These are phyloP conservation scores for Phalacrocorax brasilianus DNA, from an alignment of 2,113 vertebrate species.

Conservation along the genomic window DNA sequence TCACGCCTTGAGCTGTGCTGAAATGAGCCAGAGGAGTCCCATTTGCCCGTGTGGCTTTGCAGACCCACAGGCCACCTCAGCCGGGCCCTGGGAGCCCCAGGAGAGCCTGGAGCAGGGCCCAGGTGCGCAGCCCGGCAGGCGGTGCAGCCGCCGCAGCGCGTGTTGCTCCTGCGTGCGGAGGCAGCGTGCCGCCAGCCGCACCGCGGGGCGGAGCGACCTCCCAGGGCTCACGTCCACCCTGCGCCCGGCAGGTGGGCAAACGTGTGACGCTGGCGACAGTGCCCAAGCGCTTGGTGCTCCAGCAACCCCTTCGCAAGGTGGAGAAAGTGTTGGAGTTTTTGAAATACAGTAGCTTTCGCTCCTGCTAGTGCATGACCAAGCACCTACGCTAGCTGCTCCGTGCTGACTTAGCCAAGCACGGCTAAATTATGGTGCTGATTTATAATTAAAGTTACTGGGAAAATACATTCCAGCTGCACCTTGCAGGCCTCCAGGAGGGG, in stretches of 20 bases:
- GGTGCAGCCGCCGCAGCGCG: accelerated
- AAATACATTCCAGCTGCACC: not conserved
- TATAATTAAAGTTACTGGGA: not conserved
- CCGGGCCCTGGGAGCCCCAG: not conserved
- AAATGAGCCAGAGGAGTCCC: accelerated
- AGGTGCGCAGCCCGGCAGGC: not conserved
- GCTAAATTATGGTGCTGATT: not conserved
- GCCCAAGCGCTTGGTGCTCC: not conserved
- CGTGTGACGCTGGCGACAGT: not conserved
- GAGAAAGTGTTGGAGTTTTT: not conserved
- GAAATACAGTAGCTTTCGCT: not conserved
- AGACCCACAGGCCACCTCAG: not conserved
- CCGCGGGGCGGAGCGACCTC: not conserved
- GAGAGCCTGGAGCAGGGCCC: not conserved
- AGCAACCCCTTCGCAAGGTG: not conserved
- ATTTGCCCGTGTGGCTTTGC: accelerated
- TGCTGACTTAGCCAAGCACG: not conserved
- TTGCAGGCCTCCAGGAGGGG: not conserved
- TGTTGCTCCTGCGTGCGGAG: not conserved
- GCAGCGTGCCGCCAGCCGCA: accelerated
- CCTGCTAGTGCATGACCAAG: not conserved
- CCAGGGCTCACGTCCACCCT: accelerated
- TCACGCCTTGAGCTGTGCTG: not conserved
- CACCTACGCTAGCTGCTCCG: not conserved
- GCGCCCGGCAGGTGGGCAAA: not conserved